phyloP scores from a whole-genome alignment of 2,888 invertebrate genomes.

The Axea sp. region DNA sequence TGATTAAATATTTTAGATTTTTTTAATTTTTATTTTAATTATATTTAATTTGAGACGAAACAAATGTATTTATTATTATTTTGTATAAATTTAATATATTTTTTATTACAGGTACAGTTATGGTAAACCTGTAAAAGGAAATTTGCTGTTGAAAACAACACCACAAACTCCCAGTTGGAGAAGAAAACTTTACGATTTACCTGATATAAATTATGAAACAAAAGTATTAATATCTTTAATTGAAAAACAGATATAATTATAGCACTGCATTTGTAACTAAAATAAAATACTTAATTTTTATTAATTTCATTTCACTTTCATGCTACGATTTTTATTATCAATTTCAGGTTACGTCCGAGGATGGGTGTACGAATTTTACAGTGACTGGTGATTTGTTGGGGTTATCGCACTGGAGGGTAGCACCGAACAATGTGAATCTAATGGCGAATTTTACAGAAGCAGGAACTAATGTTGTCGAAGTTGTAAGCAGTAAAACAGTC shows the following conservation, averaged over 20 bases:
- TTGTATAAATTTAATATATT: no score
- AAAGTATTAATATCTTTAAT: no score
- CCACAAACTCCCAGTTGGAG: conserved; percentile 76
- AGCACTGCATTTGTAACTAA: no score
- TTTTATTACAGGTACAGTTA: conserved; percentile 83
- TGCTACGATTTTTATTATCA: not conserved
- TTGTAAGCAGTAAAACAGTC: conserved; percentile 82
- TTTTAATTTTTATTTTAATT: no score
- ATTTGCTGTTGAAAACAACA: conserved; percentile 78
- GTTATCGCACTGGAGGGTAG: conserved; percentile 74
- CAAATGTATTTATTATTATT: no score
- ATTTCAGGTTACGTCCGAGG: conserved; percentile 60
- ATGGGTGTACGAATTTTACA: conserved; percentile 77
- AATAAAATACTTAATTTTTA: no score
- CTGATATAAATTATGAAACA: conserved; percentile 74
- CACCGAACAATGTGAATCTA: conserved; percentile 76
- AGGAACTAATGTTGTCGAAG: conserved; percentile 84
- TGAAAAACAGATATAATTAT: no score
- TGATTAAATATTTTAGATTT: no score
- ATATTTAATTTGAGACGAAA: no score
- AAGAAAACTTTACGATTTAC: conserved; percentile 72
- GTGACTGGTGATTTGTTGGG: conserved; percentile 75
- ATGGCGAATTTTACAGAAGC: conserved; percentile 81
- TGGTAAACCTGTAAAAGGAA: conserved; percentile 83
- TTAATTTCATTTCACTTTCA: no score